Percentiles rank a stretch among this genome's conserved stretches.
Conservation (phyloP, 2,888 invertebrate species). For the Hydropsyche betteni region DNA sequence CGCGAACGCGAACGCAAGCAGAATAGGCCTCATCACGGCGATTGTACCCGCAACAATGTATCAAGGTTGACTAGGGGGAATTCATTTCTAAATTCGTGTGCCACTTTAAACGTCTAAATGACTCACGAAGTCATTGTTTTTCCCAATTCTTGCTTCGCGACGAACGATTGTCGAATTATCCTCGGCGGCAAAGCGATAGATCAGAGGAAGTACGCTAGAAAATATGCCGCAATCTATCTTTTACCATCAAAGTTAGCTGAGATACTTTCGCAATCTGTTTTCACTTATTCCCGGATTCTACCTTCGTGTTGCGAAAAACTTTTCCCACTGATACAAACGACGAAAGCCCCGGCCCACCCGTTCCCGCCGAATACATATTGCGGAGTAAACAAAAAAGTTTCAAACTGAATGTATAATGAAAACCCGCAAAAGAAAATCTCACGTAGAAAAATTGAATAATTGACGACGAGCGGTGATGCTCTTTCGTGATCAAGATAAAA, state of each 20-base stretch:
- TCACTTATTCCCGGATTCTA: slow-evolving; percentile 28
- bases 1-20: neutral
- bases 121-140: too few species aligned
- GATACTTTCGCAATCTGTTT: slow-evolving; percentile 33
- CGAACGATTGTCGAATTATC: too few species aligned
- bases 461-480: too few species aligned
- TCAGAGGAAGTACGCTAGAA: slow-evolving; percentile 4
- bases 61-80: slow-evolving; percentile 9
- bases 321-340: slow-evolving; percentile 20
- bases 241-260: slow-evolving; percentile 26
- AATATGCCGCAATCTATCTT: slow-evolving; percentile 32
- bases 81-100: neutral
- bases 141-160: too few species aligned
- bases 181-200: too few species aligned
- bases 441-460: too few species aligned
- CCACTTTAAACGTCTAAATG: neutral
- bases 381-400: slow-evolving; percentile 4
- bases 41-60: slow-evolving; percentile 25
- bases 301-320: slow-evolving; percentile 23
- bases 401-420: slow-evolving; percentile 9
- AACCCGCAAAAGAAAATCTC: slow-evolving; percentile 1
- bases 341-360: neutral
- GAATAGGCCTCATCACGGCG: slow-evolving; percentile 21
- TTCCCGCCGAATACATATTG: neutral
- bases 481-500: too few species aligned